phyloP scores from a whole-genome alignment of 2,888 invertebrate genomes.

The Chymomyza procnemis region DNA sequence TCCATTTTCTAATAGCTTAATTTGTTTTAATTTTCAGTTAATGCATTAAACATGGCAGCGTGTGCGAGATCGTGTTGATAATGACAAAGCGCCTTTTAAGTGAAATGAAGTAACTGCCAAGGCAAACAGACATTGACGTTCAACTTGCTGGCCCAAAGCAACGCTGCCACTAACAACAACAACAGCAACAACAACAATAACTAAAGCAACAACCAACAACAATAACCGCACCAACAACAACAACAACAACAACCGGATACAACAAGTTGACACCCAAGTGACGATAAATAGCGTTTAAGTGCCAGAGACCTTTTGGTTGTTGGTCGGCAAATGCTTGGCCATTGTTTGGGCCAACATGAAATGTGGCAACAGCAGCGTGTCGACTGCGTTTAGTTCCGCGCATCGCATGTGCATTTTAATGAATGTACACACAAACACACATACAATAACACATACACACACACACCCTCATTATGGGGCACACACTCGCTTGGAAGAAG shows the following conservation, averaged over 20 bases:
- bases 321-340: neutral
- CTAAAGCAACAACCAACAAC: conserved; percentile 5
- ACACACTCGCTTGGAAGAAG: neutral
- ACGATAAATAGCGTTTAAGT: conserved; percentile 28
- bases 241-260: conserved; percentile 10
- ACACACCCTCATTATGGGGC: neutral
- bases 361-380: conserved; percentile 47
- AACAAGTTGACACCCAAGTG: conserved; percentile 17
- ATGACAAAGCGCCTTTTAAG: conserved; percentile 5
- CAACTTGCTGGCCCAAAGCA: neutral
- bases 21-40: neutral
- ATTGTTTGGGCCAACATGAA: conserved; percentile 33
- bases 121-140: neutral
- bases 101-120: conserved; percentile 31
- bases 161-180: no score
- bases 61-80: conserved; percentile 26
- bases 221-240: neutral
- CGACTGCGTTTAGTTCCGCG: conserved; percentile 39
- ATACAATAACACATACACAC: neutral
- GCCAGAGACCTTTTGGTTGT: conserved; percentile 20
- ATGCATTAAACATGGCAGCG: conserved; percentile 3
- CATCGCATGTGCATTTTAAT: conserved; percentile 40
- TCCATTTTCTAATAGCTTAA: neutral
- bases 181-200: neutral
- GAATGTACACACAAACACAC: conserved; percentile 23